phyloP scores from a whole-genome alignment of 2,113 vertebrate species.

The Lota lota region DNA sequence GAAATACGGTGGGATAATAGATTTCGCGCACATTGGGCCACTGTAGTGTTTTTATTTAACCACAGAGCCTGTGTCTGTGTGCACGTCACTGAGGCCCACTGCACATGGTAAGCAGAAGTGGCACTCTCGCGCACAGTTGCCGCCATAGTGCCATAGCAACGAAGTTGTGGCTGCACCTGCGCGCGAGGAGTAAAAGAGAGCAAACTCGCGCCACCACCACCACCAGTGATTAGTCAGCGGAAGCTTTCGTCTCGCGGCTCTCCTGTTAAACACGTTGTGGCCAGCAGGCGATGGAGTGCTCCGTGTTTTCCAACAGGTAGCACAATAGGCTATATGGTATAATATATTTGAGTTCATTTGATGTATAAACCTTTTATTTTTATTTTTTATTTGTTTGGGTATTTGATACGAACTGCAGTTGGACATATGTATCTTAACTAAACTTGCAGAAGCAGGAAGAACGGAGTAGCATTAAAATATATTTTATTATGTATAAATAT shows the following conservation, averaged over 20 bases:
- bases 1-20: too few species aligned
- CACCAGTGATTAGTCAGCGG: background rate
- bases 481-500: too few species aligned
- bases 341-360: background rate
- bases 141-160: background rate
- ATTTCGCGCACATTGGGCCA: too few species aligned
- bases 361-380: background rate
- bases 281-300: background rate
- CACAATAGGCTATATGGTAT: background rate
- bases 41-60: too few species aligned
- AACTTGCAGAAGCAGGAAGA: too few species aligned
- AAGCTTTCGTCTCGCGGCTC: background rate
- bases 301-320: background rate
- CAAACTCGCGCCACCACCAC: background rate
- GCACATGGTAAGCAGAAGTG: background rate
- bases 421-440: too few species aligned
- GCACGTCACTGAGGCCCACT: background rate
- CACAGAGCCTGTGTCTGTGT: background rate
- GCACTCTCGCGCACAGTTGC: background rate
- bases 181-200: background rate
- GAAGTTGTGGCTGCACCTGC: slow-evolving; percentile 1
- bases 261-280: background rate
- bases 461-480: too few species aligned
- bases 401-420: too few species aligned
- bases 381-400: background rate